Conservation (phyloP, 2,888 invertebrate species). For the Thymelicus lineola region DNA sequence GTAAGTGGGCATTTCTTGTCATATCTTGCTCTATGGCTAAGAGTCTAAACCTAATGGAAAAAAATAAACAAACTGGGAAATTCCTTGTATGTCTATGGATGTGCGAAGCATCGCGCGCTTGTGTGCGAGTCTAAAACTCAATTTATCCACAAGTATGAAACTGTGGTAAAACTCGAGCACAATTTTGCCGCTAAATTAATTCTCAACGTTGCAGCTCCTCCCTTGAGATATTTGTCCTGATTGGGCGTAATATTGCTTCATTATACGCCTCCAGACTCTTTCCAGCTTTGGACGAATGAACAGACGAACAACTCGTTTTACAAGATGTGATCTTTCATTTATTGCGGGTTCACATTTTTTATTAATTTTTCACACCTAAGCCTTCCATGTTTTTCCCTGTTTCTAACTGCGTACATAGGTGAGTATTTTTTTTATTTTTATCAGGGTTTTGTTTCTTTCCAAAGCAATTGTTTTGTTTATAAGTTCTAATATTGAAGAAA, state of each 20-base stretch:
- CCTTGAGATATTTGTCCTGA: conserved; percentile 62
- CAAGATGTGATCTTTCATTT: conserved; percentile 25
- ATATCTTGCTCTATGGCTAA: no score
- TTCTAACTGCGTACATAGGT: neutral
- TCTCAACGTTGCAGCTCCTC: conserved; percentile 53
- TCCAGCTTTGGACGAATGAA: conserved; percentile 44
- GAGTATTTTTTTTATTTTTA: neutral
- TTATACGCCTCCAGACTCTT: conserved; percentile 51
- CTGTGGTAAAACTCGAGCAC: conserved; percentile 59
- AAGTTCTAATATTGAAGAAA: no score
- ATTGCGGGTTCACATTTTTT: conserved; percentile 12
- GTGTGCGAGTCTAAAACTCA: conserved; percentile 12
- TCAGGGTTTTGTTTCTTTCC: neutral
- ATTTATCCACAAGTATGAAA: conserved; percentile 18
- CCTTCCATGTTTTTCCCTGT: neutral
- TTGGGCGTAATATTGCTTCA: conserved; percentile 63
- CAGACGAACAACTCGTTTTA: conserved; percentile 26
- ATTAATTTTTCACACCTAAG: neutral
- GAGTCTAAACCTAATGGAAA: no score
- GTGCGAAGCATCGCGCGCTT: conserved; percentile 43
- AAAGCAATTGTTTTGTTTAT: no score
- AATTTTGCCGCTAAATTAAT: conserved; percentile 69
- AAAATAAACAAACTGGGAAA: no score
- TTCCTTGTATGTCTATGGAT: neutral
- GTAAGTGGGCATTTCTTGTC: no score